phyloP scores from a whole-genome alignment of 2,113 vertebrate species.

The Mixornis gularis region DNA sequence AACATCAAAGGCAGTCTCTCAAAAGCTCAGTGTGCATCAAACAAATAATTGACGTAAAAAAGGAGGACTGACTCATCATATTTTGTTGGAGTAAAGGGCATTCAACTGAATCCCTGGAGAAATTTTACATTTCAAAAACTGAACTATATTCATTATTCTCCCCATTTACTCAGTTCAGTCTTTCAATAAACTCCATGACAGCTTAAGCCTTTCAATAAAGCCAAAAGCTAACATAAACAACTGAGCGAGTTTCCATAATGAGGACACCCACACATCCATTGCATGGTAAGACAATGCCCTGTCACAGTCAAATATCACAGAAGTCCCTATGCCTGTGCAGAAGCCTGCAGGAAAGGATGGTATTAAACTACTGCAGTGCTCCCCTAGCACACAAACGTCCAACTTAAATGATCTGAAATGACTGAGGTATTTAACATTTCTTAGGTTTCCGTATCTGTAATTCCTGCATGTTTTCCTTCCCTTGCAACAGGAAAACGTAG shows the following conservation, averaged over 20 bases:
- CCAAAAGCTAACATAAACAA: not conserved
- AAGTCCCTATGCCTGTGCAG: not conserved
- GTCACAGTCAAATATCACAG: not conserved
- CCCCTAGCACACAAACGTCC: not conserved
- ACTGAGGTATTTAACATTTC: not conserved
- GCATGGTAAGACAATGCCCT: not conserved
- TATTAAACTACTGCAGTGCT: not conserved
- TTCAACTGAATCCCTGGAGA: not conserved
- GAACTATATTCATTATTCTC: not conserved
- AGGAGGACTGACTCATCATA: not conserved
- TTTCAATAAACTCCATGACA: not conserved
- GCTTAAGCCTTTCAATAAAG: not conserved
- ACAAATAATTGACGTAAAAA: conserved; percentile 17
- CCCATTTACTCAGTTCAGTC: not conserved
- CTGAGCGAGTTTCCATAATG: not conserved
- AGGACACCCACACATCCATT: not conserved
- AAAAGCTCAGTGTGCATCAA: not conserved
- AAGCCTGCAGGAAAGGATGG: not conserved
- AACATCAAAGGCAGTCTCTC: conserved; percentile 28
- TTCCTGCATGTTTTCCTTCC: not conserved
- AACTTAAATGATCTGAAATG: not conserved
- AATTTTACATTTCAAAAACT: not conserved
- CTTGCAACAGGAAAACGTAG: not conserved
- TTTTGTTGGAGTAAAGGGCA: not conserved
- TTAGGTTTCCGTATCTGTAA: not conserved